Percentiles rank a stretch among this genome's conserved stretches.
These are phyloP conservation scores for Notarius lentiginosus DNA, from an alignment of 2,113 vertebrate genomes.

Conservation along the genomic window DNA sequence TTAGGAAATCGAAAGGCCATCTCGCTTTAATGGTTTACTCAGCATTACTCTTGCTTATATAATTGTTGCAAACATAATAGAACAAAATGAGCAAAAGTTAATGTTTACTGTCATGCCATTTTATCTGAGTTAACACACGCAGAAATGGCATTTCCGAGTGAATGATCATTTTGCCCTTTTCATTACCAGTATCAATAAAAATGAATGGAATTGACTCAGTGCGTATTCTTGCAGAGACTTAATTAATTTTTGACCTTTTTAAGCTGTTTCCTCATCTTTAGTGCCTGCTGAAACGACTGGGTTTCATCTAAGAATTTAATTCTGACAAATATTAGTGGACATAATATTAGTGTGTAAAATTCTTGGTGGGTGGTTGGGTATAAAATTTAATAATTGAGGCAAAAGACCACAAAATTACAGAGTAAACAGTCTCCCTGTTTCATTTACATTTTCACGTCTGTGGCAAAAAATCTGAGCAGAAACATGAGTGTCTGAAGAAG, in stretches of 20 bases:
- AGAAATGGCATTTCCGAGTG: not conserved
- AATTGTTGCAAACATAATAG: not conserved
- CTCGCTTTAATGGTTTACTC: not conserved
- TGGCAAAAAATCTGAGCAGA: too few relatives aligned
- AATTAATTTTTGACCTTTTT: not conserved
- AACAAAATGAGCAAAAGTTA: not conserved
- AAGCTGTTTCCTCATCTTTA: not conserved
- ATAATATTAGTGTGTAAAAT: not conserved
- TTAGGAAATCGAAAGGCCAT: too few relatives aligned
- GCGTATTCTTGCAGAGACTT: not conserved
- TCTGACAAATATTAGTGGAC: not conserved
- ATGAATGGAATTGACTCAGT: not conserved
- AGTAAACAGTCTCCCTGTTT: too few relatives aligned
- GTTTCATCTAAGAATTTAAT: not conserved
- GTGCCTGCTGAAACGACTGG: not conserved
- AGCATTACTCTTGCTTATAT: not conserved
- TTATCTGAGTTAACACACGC: not conserved
- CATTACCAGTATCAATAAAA: not conserved
- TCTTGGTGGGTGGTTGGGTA: not conserved
- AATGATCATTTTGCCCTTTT: not conserved
- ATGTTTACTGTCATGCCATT: not conserved
- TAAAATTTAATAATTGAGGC: not conserved
- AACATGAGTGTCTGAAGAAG: too few relatives aligned
- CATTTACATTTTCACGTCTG: too few relatives aligned
- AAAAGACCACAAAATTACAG: too few relatives aligned